Conservation (phyloP, 2,888 invertebrate species). For the Ischnura elegans region DNA sequence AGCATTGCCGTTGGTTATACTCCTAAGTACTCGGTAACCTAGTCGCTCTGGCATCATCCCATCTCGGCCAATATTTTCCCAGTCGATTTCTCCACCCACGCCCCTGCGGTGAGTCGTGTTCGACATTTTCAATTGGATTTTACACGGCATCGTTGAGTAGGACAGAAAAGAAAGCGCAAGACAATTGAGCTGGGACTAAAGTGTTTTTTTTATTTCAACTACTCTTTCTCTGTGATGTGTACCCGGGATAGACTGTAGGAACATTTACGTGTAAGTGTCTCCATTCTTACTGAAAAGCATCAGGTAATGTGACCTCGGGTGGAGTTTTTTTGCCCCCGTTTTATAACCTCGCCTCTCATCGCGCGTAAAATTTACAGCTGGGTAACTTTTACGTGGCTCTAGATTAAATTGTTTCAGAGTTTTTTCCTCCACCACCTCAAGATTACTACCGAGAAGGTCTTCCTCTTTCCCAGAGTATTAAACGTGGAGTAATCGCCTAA, state of each 20-base stretch:
- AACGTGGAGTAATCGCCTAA: background rate
- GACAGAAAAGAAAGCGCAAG: background rate
- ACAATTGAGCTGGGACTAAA: background rate
- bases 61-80: background rate
- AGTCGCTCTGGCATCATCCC: background rate
- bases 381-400: background rate
- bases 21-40: background rate
- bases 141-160: background rate
- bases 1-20: background rate
- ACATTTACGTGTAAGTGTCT: no score
- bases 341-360: background rate
- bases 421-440: background rate
- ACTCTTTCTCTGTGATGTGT: background rate
- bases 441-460: background rate
- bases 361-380: background rate
- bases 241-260: background rate
- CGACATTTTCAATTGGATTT: background rate
- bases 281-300: background rate
- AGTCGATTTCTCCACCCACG: background rate
- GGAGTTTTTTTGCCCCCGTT: background rate
- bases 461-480: background rate
- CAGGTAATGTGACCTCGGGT: background rate
- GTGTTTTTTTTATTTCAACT: background rate
- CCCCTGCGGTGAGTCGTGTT: background rate
- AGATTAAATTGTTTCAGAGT: background rate